Evolutionary conservation across 2,797 vertebrate genomes (phyloP).

Genomic region (Podarcis siculus): DNA sequence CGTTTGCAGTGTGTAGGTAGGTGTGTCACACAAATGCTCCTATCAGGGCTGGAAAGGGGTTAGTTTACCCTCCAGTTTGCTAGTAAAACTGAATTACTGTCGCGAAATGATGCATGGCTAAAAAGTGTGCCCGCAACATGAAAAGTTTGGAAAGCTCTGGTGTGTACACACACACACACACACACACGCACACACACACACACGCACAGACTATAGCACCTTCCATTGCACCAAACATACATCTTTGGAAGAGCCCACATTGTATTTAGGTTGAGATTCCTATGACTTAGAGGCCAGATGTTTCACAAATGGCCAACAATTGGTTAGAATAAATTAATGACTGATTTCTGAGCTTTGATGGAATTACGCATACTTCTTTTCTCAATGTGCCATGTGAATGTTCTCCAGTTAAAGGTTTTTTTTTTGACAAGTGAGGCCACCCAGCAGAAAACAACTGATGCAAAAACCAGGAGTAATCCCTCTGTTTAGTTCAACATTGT

Average conservation of each 20-base stretch:
- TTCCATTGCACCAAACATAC: slow-evolving; percentile 45
- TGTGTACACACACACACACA: neutral
- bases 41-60: no score
- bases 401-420: slow-evolving; percentile 90
- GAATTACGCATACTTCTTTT: slow-evolving; percentile 98
- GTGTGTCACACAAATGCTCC: no score
- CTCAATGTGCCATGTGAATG: slow-evolving; percentile 94
- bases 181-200: no score
- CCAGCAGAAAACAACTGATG: slow-evolving; percentile 99
- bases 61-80: no score
- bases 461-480: slow-evolving; percentile 97
- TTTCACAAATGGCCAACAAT: slow-evolving; percentile 92
- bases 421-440: slow-evolving; percentile 97
- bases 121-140: no score
- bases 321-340: slow-evolving; percentile 96
- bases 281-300: slow-evolving; percentile 87
- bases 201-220: neutral
- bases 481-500: slow-evolving; percentile 93
- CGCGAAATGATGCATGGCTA: no score
- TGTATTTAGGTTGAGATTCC: slow-evolving; percentile 78
- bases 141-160: no score
- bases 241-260: slow-evolving; percentile 66
- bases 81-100: no score
- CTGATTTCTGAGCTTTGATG: slow-evolving; percentile 98
- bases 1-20: no score